Percentiles rank a stretch among this genome's conserved stretches.
Evolutionary conservation across 2,113 vertebrate genomes (phyloP).

Genomic region (Passer domesticus): DNA sequence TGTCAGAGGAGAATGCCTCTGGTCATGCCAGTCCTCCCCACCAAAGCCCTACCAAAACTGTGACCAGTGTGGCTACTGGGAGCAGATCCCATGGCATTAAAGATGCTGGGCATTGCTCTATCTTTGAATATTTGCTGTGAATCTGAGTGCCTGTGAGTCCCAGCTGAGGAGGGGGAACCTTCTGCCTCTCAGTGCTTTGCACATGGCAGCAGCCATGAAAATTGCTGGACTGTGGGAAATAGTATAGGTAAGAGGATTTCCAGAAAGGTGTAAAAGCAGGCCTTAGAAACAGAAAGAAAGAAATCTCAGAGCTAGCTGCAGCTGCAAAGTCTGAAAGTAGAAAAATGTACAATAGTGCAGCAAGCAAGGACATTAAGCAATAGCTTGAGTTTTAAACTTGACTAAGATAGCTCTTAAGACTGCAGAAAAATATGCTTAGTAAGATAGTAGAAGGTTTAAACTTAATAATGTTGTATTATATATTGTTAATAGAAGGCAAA

Average conservation of each 20-base stretch:
- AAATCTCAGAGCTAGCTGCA: background rate
- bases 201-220: background rate
- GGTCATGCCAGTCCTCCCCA: background rate
- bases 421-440: background rate
- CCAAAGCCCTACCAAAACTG: background rate
- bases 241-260: background rate
- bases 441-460: background rate
- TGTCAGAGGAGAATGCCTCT: background rate
- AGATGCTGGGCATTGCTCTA: background rate
- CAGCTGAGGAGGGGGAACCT: background rate
- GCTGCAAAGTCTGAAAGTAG: background rate
- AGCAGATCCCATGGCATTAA: background rate
- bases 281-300: background rate
- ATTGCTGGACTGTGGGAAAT: background rate
- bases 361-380: background rate
- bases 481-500: background rate
- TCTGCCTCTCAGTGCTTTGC: background rate
- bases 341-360: background rate
- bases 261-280: background rate
- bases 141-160: background rate
- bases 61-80: no score
- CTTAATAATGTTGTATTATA: background rate
- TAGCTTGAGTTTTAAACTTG: background rate
- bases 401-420: no score
- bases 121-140: background rate